A percentile compares a stretch with the other conserved stretches of the same genome.
Evolutionary conservation across 2,797 vertebrate genomes (phyloP).

Genomic region (Intellagama lesueurii): DNA sequence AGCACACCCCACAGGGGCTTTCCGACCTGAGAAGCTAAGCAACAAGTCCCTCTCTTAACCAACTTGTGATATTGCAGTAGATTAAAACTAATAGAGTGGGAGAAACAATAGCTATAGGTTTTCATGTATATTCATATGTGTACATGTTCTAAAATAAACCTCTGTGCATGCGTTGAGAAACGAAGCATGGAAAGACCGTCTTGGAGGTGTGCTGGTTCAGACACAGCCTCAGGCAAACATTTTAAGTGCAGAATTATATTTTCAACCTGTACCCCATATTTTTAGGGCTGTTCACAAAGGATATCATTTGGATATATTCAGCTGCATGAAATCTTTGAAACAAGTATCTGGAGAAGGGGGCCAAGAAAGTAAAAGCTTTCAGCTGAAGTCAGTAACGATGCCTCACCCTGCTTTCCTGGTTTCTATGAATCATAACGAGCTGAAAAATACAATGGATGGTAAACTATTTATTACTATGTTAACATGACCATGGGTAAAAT

Average conservation of each 20-base stretch:
- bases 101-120: too few species aligned
- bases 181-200: background rate
- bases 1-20: too few species aligned
- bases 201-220: background rate
- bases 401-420: background rate
- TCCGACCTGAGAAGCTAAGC: too few species aligned
- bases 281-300: slow-evolving; percentile 3
- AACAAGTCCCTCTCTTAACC: too few species aligned
- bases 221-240: background rate
- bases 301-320: background rate
- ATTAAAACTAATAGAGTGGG: too few species aligned
- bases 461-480: slow-evolving; percentile 36
- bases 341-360: background rate
- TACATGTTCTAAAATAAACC: too few species aligned
- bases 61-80: too few species aligned
- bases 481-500: slow-evolving; percentile 1
- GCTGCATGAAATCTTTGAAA: slow-evolving; percentile 1
- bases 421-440: slow-evolving; percentile 1
- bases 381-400: background rate
- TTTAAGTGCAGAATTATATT: background rate
- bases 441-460: background rate
- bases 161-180: too few species aligned
- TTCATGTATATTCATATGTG: too few species aligned
- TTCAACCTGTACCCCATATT: slow-evolving; percentile 2
- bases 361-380: background rate